These are phyloP conservation scores for Neotoma lepida DNA, from an alignment of 2,113 vertebrate genomes.

Conservation along the genomic window DNA sequence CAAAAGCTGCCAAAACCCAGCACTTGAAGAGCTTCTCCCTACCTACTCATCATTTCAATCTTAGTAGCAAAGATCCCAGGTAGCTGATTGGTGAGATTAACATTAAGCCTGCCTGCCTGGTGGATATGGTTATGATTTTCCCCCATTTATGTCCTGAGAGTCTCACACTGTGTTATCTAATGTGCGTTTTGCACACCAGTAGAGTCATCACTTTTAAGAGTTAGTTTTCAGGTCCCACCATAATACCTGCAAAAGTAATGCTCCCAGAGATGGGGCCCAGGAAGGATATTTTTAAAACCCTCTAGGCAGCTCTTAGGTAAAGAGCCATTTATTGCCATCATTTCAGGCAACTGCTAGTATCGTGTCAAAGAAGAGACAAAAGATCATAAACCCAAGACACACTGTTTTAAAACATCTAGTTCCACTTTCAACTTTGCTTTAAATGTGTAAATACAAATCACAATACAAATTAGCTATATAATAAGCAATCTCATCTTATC, in stretches of 20 bases:
- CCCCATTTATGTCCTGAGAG: neutral
- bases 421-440: constrained; percentile 20
- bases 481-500: neutral
- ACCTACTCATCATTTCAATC: neutral
- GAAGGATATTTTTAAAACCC: neutral
- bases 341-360: neutral
- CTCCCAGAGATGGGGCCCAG: neutral
- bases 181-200: neutral
- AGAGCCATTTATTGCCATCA: no score
- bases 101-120: neutral
- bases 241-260: neutral
- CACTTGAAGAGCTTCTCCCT: neutral
- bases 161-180: neutral
- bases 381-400: neutral
- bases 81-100: neutral
- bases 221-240: neutral
- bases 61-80: neutral
- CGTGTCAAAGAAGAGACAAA: neutral
- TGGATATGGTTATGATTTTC: neutral
- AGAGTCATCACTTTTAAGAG: neutral
- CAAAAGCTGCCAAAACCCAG: neutral
- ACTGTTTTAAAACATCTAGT: neutral
- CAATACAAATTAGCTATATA: neutral
- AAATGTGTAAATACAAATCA: neutral
- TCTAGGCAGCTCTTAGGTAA: neutral